Conservation (phyloP, 2,797 vertebrate genomes). For the Rhyacichthys aspro region DNA sequence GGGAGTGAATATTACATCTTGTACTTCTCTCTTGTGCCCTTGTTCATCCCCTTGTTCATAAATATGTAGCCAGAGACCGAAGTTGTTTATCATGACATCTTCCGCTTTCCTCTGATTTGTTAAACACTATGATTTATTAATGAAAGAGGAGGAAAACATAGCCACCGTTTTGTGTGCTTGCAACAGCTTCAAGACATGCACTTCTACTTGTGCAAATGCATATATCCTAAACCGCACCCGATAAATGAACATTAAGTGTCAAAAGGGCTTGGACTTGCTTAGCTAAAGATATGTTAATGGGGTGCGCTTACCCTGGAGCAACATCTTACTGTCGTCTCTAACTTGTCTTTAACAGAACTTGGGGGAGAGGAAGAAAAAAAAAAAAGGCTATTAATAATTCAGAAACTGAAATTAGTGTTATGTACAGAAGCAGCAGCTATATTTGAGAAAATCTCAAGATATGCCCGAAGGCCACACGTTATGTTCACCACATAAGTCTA, state of each 20-base stretch:
- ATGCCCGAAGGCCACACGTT: conserved; percentile 38
- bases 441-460: conserved; percentile 64
- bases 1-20: conserved; percentile 27
- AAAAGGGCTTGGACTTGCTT: conserved; percentile 33
- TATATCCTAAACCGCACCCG: conserved; percentile 27
- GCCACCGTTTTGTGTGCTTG: conserved; percentile 42
- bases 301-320: conserved; percentile 33
- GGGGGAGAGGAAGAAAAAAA: conserved; percentile 56
- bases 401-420: conserved; percentile 60
- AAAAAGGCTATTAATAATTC: conserved; percentile 73
- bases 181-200: conserved; percentile 30
- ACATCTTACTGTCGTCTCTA: conserved; percentile 48
- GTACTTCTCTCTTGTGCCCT: conserved; percentile 23
- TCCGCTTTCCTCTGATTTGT: conserved; percentile 71
- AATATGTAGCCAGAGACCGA: conserved; percentile 58
- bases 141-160: conserved; percentile 73
- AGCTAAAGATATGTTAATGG: conserved; percentile 49
- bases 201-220: conserved; percentile 15
- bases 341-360: conserved; percentile 60
- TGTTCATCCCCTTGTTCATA: conserved; percentile 28
- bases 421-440: conserved; percentile 68
- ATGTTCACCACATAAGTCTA: conserved; percentile 45
- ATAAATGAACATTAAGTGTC: conserved; percentile 40
- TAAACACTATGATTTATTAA: conserved; percentile 80
- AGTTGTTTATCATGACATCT: conserved; percentile 71